A percentile compares a stretch with the other conserved stretches of the same genome.
phyloP scores from a whole-genome alignment of 2,797 vertebrate genomes.

The Ceryle rudis region DNA sequence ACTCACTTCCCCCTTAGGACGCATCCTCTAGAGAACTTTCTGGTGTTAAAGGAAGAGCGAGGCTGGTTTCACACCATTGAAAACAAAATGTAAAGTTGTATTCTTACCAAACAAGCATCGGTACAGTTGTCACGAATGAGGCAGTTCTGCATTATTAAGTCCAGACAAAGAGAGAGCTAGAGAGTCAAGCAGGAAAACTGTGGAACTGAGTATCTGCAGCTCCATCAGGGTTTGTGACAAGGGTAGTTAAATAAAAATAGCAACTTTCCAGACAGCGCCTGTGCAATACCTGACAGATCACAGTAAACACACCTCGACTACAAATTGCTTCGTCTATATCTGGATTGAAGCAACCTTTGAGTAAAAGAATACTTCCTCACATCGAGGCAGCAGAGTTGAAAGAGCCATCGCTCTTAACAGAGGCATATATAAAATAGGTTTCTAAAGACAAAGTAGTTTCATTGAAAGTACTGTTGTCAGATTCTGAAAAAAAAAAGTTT shows the following conservation, averaged over 20 bases:
- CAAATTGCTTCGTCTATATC: background rate
- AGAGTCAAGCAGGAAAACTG: background rate
- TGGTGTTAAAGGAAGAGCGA: background rate
- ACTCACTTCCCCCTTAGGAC: background rate
- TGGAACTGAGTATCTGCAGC: background rate
- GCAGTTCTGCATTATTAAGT: background rate
- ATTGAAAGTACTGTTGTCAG: background rate
- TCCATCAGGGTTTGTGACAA: background rate
- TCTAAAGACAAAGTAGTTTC: background rate
- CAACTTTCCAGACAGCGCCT: background rate
- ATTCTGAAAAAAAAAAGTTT: background rate
- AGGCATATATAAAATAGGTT: background rate
- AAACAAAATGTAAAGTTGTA: background rate
- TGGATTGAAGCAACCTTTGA: background rate
- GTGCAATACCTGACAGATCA: background rate
- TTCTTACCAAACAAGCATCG: background rate
- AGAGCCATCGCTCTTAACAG: background rate
- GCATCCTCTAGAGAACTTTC: background rate
- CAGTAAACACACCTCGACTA: background rate
- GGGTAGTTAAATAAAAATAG: background rate
- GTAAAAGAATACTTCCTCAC: background rate
- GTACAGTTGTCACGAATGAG: background rate
- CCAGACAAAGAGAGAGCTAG: background rate
- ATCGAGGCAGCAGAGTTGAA: background rate
- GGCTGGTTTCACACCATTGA: background rate